Evolutionary conservation across 2,113 vertebrate species (phyloP).

Genomic region (Hyperopisus bebe): DNA sequence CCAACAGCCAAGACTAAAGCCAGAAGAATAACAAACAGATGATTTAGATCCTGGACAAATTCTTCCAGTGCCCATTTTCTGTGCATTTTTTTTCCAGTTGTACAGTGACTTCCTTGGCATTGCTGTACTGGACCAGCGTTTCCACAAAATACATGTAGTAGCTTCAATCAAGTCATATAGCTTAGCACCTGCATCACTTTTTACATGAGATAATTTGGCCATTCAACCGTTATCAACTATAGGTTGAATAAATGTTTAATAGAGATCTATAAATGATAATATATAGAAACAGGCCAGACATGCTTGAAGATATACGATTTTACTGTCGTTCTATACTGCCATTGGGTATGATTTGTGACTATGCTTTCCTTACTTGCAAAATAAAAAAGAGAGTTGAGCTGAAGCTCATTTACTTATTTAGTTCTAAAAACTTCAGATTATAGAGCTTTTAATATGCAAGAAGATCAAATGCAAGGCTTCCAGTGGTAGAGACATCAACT

Average conservation of each 20-base stretch:
- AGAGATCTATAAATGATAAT: not conserved
- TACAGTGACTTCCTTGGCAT: not conserved
- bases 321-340: not conserved
- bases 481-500: not conserved
- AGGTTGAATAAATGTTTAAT: conserved; percentile 1
- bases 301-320: not conserved
- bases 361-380: not conserved
- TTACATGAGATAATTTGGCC: not conserved
- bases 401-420: not conserved
- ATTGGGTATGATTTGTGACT: not conserved
- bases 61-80: not conserved
- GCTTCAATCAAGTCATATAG: not conserved
- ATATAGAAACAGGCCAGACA: not conserved
- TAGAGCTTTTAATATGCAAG: not conserved
- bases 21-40: conserved; percentile 15
- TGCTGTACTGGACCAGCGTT: not conserved
- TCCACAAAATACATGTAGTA: not conserved
- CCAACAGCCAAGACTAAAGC: not conserved
- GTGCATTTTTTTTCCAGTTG: not conserved
- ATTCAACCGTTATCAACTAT: not conserved
- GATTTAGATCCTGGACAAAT: not conserved
- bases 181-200: not conserved
- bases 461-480: conserved; percentile 9
- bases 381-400: not conserved
- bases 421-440: not conserved